Evolutionary conservation across 2,888 invertebrate species (phyloP), one percentile per base, ranked within the genome.

Genomic region (Beris chalybata): DNA sequence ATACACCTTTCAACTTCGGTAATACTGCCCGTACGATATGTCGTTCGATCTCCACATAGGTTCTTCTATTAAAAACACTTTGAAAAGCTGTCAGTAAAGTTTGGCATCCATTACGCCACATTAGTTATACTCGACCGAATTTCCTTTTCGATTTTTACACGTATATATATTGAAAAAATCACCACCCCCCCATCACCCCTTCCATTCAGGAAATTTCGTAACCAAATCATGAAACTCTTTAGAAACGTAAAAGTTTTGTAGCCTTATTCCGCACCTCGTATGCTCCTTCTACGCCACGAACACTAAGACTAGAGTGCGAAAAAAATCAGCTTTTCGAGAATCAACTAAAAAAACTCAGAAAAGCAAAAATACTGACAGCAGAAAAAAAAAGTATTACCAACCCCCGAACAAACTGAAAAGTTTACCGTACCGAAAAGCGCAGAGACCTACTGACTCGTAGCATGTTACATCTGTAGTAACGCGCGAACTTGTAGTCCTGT

Each of bases 191-290:
- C 29, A 31, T 47, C 45, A 44, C 44, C 29, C 44, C 5, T 9
- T 29, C 29, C 44, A 44, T 32, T 22, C 56, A 15, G 9, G 52
- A 61, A 61, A 61, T 61, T 38, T 38, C 61, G 61, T 61, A 61
- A 61, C 61, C 61, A 61, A 61, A 61, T 61, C 61, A 61, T 50
- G 50, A 32, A 61, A 61, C 61, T 61, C 61, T 61, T 61, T 38
- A 5, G 38, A 38, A 29, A n/a, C 29, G 30, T n/a, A 29, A 53
- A 53, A 30, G 22, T 53, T 53, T 53, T 12, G 9, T 30, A 30
- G 53, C 12, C 53, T 30, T 53, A 22, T 22, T 22, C 22, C 22
- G 22, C 22, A 22, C 12, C 30, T 53, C 29, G n/a, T 31, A 30
- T 53, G n/a, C 58, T 13, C 32, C 48, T 61, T 61, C 50, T 50